phyloP scores from a whole-genome alignment of 2,888 invertebrate species.

The Megaustenia siamemsis region DNA sequence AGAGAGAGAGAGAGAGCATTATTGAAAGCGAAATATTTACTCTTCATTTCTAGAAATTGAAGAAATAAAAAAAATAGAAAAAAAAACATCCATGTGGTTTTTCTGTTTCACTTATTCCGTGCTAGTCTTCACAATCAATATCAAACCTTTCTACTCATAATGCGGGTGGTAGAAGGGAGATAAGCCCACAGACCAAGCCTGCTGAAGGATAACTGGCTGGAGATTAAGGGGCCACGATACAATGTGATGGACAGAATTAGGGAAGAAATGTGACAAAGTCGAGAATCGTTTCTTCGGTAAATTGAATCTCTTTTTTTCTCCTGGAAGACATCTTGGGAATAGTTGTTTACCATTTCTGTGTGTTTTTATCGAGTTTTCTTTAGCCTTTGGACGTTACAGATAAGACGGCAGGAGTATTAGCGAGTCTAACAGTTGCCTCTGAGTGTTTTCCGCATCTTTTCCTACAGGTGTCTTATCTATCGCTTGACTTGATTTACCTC shows the following conservation, averaged over 20 bases:
- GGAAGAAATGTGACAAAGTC: constrained; percentile 1
- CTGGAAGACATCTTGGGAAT: neutral
- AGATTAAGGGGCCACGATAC: neutral
- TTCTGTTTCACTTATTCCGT: neutral
- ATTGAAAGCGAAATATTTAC: neutral
- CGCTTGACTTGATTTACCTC: no score
- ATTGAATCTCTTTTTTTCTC: constrained; percentile 1
- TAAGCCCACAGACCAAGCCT: neutral
- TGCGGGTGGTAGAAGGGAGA: neutral
- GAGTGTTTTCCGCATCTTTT: no score
- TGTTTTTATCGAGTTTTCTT: no score
- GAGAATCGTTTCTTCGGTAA: neutral
- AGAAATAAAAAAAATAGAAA: no score
- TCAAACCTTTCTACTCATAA: neutral
- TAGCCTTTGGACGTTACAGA: no score
- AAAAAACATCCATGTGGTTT: neutral
- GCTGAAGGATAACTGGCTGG: neutral
- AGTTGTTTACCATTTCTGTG: neutral
- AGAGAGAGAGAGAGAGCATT: no score
- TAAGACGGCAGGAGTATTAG: no score
- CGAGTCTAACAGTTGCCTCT: no score
- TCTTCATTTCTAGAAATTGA: neutral
- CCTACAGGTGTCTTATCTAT: no score
- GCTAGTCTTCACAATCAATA: neutral
- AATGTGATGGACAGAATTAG: neutral